phyloP scores from a whole-genome alignment of 2,888 invertebrate genomes.

The Mycalesis mineus region DNA sequence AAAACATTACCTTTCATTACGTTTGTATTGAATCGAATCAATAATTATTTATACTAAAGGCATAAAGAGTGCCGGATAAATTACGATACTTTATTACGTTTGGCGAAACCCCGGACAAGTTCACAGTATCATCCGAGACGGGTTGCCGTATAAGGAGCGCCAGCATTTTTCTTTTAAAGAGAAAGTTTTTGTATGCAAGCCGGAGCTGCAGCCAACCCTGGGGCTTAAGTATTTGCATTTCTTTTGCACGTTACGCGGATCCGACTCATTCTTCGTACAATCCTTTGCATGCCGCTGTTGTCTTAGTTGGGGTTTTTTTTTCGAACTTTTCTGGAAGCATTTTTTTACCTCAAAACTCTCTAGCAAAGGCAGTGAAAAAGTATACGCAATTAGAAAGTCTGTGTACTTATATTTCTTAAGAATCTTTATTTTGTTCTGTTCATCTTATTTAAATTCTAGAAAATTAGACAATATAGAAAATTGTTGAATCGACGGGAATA shows the following conservation, averaged over 20 bases:
- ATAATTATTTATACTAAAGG: not conserved
- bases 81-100: constrained; percentile 16
- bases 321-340: constrained; percentile 16
- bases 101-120: constrained; percentile 25
- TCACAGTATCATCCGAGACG: constrained; percentile 45
- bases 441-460: too few relatives aligned
- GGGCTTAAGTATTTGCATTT: constrained; percentile 69
- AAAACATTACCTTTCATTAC: too few relatives aligned
- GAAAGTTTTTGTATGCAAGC: constrained; percentile 66
- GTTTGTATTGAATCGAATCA: not conserved
- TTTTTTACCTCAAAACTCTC: not conserved
- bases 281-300: constrained; percentile 37
- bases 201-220: constrained; percentile 46
- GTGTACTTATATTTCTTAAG: too few relatives aligned
- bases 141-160: constrained; percentile 62
- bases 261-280: constrained; percentile 42
- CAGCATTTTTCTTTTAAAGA: constrained; percentile 58
- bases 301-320: constrained; percentile 19
- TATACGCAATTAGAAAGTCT: too few relatives aligned
- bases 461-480: too few relatives aligned
- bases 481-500: too few relatives aligned
- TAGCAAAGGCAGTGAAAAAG: too few relatives aligned
- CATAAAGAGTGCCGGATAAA: constrained; percentile 12
- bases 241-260: constrained; percentile 50
- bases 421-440: too few relatives aligned